Conservation (phyloP, 2,888 invertebrate genomes). For the Cantharis lateralis region DNA sequence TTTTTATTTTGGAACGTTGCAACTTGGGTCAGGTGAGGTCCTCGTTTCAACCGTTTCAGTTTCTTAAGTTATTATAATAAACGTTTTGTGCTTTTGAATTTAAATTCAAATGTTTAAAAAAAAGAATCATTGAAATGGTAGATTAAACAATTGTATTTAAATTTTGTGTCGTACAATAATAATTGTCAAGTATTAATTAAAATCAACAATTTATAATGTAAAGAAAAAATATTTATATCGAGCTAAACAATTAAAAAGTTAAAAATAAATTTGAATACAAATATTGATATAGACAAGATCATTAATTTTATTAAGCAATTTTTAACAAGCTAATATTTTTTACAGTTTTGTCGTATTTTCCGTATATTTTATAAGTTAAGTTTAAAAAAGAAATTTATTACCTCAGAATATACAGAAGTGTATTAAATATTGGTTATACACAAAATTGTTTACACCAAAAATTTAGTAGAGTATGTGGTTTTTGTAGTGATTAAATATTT, state of each 20-base stretch:
- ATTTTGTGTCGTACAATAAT: conserved; percentile 15
- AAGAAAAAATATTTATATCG: conserved; percentile 24
- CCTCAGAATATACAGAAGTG: conserved; percentile 2
- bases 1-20: too few species aligned
- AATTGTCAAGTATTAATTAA: conserved; percentile 5
- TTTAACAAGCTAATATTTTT: conserved; percentile 41
- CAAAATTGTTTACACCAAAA: conserved; percentile 34
- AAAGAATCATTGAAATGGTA: neutral
- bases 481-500: conserved; percentile 35
- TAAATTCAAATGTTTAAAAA: neutral
- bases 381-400: neutral
- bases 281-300: conserved; percentile 42
- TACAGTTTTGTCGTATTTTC: conserved; percentile 32
- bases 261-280: neutral
- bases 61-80: too few species aligned
- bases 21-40: too few species aligned
- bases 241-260: conserved; percentile 37
- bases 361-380: neutral
- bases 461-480: conserved; percentile 33
- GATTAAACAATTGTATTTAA: conserved; percentile 16
- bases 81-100: too few species aligned
- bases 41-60: too few species aligned
- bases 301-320: conserved; percentile 43
- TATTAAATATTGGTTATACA: conserved; percentile 19
- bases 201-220: conserved; percentile 3